Base-by-base conservation (phyloP, 2,888 invertebrate genomes). In the Drosophila subquinaria region DNA sequence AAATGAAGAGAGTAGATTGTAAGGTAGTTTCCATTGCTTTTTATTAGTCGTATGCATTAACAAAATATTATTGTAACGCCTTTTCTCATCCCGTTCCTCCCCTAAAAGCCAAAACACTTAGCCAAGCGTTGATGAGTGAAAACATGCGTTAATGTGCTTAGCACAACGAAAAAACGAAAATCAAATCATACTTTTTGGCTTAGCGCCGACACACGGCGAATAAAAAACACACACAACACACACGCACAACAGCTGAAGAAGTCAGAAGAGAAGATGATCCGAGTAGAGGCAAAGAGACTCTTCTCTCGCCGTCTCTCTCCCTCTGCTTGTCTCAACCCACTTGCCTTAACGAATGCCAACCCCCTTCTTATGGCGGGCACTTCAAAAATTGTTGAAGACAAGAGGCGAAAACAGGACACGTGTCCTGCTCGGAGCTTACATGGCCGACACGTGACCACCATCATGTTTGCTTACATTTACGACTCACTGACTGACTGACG, bases 381-480 rank as follows among this genome's bases (percentile, higher is more conserved):
- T 88, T 80, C 77, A 81, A 71, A 70, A 82, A 79, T 76, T 72
- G 83, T 82, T 82, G 72, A 75, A 81, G 81, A 77, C 81, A 85
- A 74, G 79, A 76, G 81, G 76, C 78, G 77, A 64, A 83, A 82
- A 73, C 62, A 84, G 56, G 84, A 90, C 92, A 92, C 92, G 92
- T 92, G 92, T 88, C 92, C 73, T 73, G 69, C 74, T 73, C 76
- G 75, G 70, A 88, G 86, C 87, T 87, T 84, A 89, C 90, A 91
- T 79, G 80, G 69, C 56, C 57, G 92, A 74, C 92, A 92, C 92
- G 92, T 92, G 92, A 92, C 92, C 92, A 87, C 92, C 92, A 91
- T 92, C 89, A 92, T 92, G 92, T 92, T 92, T 92, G 91, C 91
- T 90, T 92, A 92, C 92, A 90, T 90, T 83, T 89, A 82, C 90